Base-by-base conservation (phyloP, 2,797 vertebrate genomes). In the Forpus xanthops region DNA sequence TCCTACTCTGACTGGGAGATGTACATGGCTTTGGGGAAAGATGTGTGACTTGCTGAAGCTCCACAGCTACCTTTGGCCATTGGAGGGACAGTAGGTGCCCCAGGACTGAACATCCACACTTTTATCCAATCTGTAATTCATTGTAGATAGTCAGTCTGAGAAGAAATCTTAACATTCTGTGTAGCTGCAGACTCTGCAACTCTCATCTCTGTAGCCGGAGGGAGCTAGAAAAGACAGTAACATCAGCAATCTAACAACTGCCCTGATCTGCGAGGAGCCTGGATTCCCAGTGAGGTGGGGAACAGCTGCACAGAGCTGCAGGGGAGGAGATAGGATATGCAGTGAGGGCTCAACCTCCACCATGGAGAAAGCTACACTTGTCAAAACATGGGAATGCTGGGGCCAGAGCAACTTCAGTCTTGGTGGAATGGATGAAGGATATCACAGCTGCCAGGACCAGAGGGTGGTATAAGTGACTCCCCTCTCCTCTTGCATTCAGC, bases 1-100 rank as follows among this genome's bases (percentile, higher is more conserved):
- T 91, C 50, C 87, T 56, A 37, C 42, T 76, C 42, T 42, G 8
- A 39, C 3, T 50, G 68, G 56, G 85, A 87, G 70, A 81, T 31
- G 45, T 64, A 42, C 58, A 41, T 79, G 89, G 79, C 95, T 94
- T 76, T 93, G 71, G 83, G 64, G 67, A 67, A 74, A 90, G 45
- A 15, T 52, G 16, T 53, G 73, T 64, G 82, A 91, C 24, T 35
- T 53, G 50, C 53, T 77, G 67, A 76, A 88, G 47, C 61, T 93
- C 71, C 52, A 72, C 37, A 88, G 24, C 47, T 64, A 53, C 70
- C 72, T 89, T 70, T 84, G 79, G 85, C 67, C 47, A 24, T 30
- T 66, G 52, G 80, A 73, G 28, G 60, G 82, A 80, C 61, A 58
- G 64, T 13, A 74, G 56, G 49, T 74, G 45, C 42, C 89, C 60